Base-by-base conservation (phyloP, 2,797 vertebrate genomes). In the Chaunax sp. region DNA sequence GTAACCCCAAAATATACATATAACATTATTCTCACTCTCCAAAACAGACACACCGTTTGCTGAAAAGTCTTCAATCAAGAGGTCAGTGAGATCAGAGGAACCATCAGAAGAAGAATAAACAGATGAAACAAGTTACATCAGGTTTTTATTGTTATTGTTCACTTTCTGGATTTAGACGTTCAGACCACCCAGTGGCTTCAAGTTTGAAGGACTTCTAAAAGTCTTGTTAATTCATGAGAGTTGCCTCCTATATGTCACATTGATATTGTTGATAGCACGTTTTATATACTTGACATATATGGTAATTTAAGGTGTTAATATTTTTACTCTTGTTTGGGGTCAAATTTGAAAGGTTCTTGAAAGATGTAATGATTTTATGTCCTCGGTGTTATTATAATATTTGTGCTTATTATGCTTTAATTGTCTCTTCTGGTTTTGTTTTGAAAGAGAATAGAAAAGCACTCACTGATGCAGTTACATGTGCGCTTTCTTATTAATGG, bases 81-180 rank as follows among this genome's bases (percentile, higher is more conserved):
- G 56, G 7, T 55, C 35, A 0, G 64, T 68, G 12, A 12, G 5
- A 47, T 64, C 58, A 0, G 43, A 78, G 28, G 49, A 78, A 20
- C 77, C 80, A 8, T 63, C 69, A 51, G 78, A 75, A 28, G 67
- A 84, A 57, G 74, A 77, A 56, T 65, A 55, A 73, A 14, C 16
- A 25, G 25, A 44, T 18, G 19, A 59, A 38, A 10, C 8, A 9
- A 13, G 41, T 19, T 19, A 8, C 2, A n/a, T 19, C 41, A 15
- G 18, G 11, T 9, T 14, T 43, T 43, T 43, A 22, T 60, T n/a
- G 5, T 54, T 28, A 30, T 5, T 2, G 35, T 65, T 62, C 19
- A 60, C 22, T 30, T 22, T 43, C 38, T 45, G 40, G 46, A 40
- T 3, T 1, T 22, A 7, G n/a, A 60, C 23, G 18, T 67, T 56